A percentile compares a stretch with the other conserved stretches of the same genome.
Evolutionary conservation across 2,888 invertebrate genomes (phyloP).

Genomic region (Nasonovia ribisnigri): DNA sequence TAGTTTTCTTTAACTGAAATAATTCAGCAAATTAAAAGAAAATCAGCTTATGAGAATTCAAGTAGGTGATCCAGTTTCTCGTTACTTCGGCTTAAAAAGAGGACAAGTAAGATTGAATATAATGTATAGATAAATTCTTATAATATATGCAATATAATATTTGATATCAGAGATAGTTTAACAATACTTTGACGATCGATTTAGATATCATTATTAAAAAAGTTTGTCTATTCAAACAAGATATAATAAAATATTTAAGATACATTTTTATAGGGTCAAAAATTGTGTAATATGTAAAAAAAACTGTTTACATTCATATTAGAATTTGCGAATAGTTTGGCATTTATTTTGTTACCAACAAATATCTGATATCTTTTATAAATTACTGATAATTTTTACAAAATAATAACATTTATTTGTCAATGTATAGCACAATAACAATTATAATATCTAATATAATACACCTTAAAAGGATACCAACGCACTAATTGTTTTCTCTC

Average conservation of each 20-base stretch:
- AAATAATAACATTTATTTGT: background rate
- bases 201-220: too few relatives aligned
- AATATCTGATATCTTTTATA: background rate
- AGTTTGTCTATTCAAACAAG: background rate
- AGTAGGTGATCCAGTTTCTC: slow-evolving; percentile 96
- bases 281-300: background rate
- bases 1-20: slow-evolving; percentile 66
- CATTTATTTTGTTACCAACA: background rate
- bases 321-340: background rate
- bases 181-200: too few relatives aligned
- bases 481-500: background rate
- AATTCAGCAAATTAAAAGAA: slow-evolving; percentile 90
- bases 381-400: background rate
- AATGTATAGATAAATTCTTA: slow-evolving; percentile 13
- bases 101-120: slow-evolving; percentile 81
- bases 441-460: background rate
- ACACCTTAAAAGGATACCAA: background rate
- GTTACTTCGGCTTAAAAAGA: slow-evolving; percentile 98
- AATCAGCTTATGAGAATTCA: slow-evolving; percentile 99
- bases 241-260: background rate
- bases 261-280: background rate
- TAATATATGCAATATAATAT: background rate
- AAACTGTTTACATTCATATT: background rate
- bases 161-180: background rate
- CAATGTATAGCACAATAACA: background rate